phyloP scores from a whole-genome alignment of 2,888 invertebrate genomes.

The Drosophila acutilabella region DNA sequence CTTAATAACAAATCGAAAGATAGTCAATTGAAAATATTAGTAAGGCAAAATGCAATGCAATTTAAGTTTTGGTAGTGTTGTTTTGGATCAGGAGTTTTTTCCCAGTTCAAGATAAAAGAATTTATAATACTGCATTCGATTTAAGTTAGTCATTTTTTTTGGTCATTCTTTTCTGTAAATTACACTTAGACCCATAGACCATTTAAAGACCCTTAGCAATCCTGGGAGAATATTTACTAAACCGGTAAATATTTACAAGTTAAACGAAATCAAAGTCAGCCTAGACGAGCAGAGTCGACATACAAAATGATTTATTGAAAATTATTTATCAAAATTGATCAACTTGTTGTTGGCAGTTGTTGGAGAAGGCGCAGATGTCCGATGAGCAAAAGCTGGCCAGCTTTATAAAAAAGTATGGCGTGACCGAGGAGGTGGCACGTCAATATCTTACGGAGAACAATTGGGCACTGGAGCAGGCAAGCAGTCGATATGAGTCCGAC shows the following conservation, averaged over 20 bases:
- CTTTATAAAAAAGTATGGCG: slow-evolving; percentile 66
- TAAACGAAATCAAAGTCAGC: slow-evolving; percentile 38
- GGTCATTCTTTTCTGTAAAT: no score
- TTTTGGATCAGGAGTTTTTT: no score
- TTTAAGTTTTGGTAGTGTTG: no score
- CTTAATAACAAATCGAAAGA: no score
- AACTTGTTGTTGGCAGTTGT: slow-evolving; percentile 19
- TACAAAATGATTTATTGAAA: slow-evolving; percentile 24
- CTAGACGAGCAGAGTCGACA: slow-evolving; percentile 14
- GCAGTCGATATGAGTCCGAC: slow-evolving; percentile 56
- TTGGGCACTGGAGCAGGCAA: slow-evolving; percentile 62
- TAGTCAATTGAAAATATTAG: no score
- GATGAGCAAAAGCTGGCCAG: slow-evolving; percentile 66
- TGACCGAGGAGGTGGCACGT: slow-evolving; percentile 50
- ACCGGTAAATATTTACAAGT: background rate
- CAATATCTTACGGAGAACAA: slow-evolving; percentile 53
- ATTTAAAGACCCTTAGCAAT: no score
- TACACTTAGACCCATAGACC: no score
- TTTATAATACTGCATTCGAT: no score
- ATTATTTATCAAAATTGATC: slow-evolving; percentile 31
- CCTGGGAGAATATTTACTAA: no score
- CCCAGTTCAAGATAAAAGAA: no score
- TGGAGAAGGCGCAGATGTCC: slow-evolving; percentile 58
- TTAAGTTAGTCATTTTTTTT: no score
- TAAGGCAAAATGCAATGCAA: no score